Conservation (phyloP, 1,140 invertebrate genomes). For the Polyergus mexicanus region DNA sequence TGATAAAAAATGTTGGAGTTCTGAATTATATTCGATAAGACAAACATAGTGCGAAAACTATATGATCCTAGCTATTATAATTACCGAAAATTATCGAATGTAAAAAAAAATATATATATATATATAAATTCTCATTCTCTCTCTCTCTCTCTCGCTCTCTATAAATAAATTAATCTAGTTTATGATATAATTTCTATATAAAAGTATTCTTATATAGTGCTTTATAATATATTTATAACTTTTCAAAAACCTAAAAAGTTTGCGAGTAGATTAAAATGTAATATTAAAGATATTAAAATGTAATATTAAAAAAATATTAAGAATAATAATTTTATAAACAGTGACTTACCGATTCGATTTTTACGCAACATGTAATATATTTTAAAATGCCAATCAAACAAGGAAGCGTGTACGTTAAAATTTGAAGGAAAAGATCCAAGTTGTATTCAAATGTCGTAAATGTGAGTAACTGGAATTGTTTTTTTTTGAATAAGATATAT, state of each 20-base stretch:
- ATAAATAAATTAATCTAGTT: constrained; percentile 10
- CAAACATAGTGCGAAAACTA: too few species aligned
- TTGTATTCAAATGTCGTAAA: constrained; percentile 26
- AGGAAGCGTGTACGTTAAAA: constrained; percentile 22
- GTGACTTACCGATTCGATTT: constrained; percentile 34
- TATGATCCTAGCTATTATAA: too few species aligned
- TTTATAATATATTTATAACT: background rate
- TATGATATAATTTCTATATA: background rate
- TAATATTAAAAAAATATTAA: background rate
- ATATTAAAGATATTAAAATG: too few species aligned
- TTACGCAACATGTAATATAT: background rate
- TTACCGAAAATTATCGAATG: too few species aligned
- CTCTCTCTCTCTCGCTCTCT: too few species aligned
- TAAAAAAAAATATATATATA: too few species aligned
- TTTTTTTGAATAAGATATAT: background rate
- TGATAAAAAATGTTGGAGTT: too few species aligned
- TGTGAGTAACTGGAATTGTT: constrained; percentile 13
- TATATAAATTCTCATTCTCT: too few species aligned
- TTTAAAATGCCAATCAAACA: constrained; percentile 18
- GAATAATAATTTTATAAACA: background rate
- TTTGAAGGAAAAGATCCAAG: constrained; percentile 21
- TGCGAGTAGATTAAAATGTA: background rate
- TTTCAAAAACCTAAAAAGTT: background rate
- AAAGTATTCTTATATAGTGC: background rate
- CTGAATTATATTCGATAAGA: too few species aligned